Conservation (phyloP, 2,888 invertebrate species). For the Nycteola revayana region DNA sequence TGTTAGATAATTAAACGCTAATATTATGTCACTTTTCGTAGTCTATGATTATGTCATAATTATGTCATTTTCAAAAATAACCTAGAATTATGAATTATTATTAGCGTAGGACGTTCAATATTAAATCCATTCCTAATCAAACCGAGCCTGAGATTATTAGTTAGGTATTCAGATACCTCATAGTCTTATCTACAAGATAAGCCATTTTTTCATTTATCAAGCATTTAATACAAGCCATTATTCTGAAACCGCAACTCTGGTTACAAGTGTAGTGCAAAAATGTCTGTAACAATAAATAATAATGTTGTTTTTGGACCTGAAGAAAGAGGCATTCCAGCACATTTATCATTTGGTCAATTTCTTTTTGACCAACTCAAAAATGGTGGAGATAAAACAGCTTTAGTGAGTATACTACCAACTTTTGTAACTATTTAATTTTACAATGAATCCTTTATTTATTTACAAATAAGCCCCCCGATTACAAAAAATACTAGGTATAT, state of each 20-base stretch:
- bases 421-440: too few relatives aligned
- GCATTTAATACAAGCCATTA: too few relatives aligned
- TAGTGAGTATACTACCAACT: conserved; percentile 67
- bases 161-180: conserved; percentile 7
- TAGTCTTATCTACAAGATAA: not conserved
- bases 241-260: too few relatives aligned
- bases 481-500: too few relatives aligned
- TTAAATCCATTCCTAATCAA: conserved; percentile 17
- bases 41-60: too few relatives aligned
- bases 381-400: conserved; percentile 69
- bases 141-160: conserved; percentile 12
- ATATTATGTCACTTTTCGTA: too few relatives aligned
- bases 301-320: conserved; percentile 69
- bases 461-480: too few relatives aligned
- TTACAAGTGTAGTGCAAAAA: conserved; percentile 23
- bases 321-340: conserved; percentile 67
- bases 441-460: too few relatives aligned
- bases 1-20: too few relatives aligned
- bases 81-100: too few relatives aligned
- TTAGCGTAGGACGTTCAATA: conserved; percentile 2
- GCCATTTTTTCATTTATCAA: not conserved
- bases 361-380: conserved; percentile 75
- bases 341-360: conserved; percentile 78
- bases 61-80: too few relatives aligned
- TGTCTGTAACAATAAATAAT: conserved; percentile 55